Base-by-base conservation (phyloP, 2,797 vertebrate genomes). In the Malurus splendens region DNA sequence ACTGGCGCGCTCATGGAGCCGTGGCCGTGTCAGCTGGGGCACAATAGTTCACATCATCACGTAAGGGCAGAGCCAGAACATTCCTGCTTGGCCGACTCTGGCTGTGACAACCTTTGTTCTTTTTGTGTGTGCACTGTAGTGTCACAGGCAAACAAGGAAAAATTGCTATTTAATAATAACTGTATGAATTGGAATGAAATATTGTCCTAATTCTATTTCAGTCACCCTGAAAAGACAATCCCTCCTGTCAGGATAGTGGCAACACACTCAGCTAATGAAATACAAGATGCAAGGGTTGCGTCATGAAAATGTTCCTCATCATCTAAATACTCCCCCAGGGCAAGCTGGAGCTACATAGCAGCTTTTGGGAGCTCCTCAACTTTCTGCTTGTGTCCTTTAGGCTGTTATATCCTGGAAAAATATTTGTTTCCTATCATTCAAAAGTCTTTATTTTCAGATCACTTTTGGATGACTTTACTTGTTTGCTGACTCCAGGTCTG, bases 161-260 rank as follows among this genome's bases (percentile, higher is more conserved):
- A 93, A 70, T 20, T 14, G n/a, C 14, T 83, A 92, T 91, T 94
- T 87, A 92, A 88, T 86, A 90, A 68, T 87, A 93, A 90, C 82
- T 80, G 51, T 93, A 89, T 94, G 82, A 91, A 77, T 27, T 76
- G 80, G 60, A 86, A 73, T 44, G 78, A 76, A 93, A 83, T 70
- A 51, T 14, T 79, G 71, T 89, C 74, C 71, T 18, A 70, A 73
- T 72, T 82, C 59, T 33, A 5, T 79, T 90, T 91, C 93, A 91
- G 92, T 94, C 93, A 93, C 90, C 92, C 89, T 75, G 92, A 94
- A 96, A 91, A 91, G 45, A 86, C 92, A 94, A 95, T 42, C 92
- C 60, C 82, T 66, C 15, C 57, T 79, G 87, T 89, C 79, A 86
- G 82, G 86, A 82, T 75, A 86, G 62, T 70, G 94, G 74, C 89